Conservation (phyloP, 2,113 vertebrate species). For the Trogon surrucura region DNA sequence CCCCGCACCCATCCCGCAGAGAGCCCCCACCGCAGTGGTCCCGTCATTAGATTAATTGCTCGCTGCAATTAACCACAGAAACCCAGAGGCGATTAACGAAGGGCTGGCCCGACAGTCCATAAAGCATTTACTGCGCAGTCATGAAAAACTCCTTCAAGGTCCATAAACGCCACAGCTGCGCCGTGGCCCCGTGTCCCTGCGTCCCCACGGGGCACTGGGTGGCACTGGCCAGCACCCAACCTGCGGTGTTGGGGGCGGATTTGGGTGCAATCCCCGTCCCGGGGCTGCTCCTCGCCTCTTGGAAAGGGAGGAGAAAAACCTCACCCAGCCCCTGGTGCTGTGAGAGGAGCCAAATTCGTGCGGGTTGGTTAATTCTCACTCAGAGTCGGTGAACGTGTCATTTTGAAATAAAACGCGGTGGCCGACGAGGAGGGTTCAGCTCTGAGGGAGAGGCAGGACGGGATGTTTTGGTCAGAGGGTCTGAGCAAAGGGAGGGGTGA, state of each 20-base stretch:
- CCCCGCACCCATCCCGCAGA: not conserved
- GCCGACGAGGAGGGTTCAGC: not conserved
- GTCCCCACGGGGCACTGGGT: not conserved
- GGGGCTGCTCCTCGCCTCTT: not conserved
- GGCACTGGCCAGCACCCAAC: not conserved
- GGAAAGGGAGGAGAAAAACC: not conserved
- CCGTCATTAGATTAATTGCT: not conserved
- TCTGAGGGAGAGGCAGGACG: not conserved
- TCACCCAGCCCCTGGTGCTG: not conserved
- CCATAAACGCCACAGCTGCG: not conserved
- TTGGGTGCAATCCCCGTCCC: not conserved
- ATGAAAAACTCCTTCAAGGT: not conserved
- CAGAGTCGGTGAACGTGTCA: fast-evolving
- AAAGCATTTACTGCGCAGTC: not conserved
- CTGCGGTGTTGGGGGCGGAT: fast-evolving
- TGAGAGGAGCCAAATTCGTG: fast-evolving
- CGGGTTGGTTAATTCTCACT: fast-evolving
- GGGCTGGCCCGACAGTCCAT: not conserved
- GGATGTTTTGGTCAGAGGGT: not conserved
- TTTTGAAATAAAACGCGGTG: fast-evolving
- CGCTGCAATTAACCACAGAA: constrained; percentile 11
- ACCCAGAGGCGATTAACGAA: not conserved
- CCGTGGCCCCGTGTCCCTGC: fast-evolving
- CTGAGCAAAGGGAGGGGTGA: not conserved
- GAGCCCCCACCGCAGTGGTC: not conserved